Base-by-base conservation (phyloP, 2,888 invertebrate species). In the Gortyna flavago region DNA sequence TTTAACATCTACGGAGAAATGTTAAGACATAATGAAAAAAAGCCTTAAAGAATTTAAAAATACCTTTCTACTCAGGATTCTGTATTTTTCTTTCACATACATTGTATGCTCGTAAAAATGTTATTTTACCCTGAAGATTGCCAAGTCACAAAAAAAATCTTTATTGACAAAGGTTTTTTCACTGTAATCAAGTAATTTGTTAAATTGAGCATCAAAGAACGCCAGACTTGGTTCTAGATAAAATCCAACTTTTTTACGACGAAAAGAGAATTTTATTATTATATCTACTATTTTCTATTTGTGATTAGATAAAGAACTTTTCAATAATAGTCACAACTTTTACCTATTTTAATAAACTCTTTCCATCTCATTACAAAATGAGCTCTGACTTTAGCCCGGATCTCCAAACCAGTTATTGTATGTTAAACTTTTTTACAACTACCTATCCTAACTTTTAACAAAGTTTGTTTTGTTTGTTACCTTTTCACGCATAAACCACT, bases 161-260 rank as follows among this genome's bases (percentile, higher is more conserved):
- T 41, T 61, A 54, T 25, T 51, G 35, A 32, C 21, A 32, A 61
- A 79, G 32, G 48, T 35, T 73, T 77, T 66, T 69, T n/a, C 16
- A 59, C 7, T 57, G n/a, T 54, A 66, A 70, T 79, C 59, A 66
- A 75, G 29, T 66, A 44, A 65, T 69, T 61, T 75, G 59, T 80
- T 75, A 65, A 80, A 79, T 69, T 69, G 65, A 69, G 25, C 57
- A n/a, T 29, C 32, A 51, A 69, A 32, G 38, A 32, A 57, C 13
- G 51, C 38, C 32, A 74, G 62, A 74, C 62, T 21, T 6, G n/a
- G 2, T 2, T 66, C 38, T 32, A 59, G 29, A 54, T 44, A 18
- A 54, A 5, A 38, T 18, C 32, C 2, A 75, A 66, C 41, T 35
- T 64, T 67, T 59, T 66, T 64, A 44, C 21, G 65, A 44, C 29